phyloP scores from a whole-genome alignment of 35 echinoderm and acorn worm genomes.

The Apostichopus parvimensis region DNA sequence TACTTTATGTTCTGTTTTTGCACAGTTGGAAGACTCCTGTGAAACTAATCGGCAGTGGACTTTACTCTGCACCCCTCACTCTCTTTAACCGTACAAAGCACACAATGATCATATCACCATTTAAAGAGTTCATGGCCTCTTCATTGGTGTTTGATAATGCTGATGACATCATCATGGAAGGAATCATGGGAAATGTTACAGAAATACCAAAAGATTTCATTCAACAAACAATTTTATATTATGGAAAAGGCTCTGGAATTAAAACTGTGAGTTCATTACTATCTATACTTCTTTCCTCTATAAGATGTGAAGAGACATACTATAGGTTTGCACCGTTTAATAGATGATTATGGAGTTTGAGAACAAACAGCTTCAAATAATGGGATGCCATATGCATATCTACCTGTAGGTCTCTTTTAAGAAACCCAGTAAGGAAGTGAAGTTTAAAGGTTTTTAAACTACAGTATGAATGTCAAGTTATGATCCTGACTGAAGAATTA shows the following conservation, averaged over 20 bases:
- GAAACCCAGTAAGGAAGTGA: too few relatives aligned
- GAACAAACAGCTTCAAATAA: too few relatives aligned
- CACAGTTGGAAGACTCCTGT: constrained; percentile 28
- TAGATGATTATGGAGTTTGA: too few relatives aligned
- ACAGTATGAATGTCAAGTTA: too few relatives aligned
- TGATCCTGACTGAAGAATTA: too few relatives aligned
- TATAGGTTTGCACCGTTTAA: too few relatives aligned
- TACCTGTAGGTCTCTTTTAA: too few relatives aligned
- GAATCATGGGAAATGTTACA: constrained; percentile 49
- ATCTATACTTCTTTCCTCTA: too few relatives aligned
- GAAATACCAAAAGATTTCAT: constrained; percentile 57
- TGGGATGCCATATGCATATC: too few relatives aligned
- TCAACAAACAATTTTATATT: constrained; percentile 54
- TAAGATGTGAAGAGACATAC: too few relatives aligned
- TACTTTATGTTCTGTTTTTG: neutral
- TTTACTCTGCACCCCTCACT: constrained; percentile 38
- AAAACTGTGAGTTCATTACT: neutral
- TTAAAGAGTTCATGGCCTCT: constrained; percentile 59
- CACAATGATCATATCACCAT: constrained; percentile 50
- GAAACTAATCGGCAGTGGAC: constrained; percentile 50
- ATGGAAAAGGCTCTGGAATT: neutral
- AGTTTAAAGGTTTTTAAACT: too few relatives aligned
- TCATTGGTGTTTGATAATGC: constrained; percentile 44
- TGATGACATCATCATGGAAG: constrained; percentile 22
- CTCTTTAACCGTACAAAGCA: constrained; percentile 47